Evolutionary conservation across 2,113 vertebrate genomes (phyloP), one percentile per base, ranked within the genome.

Genomic region (Apistogramma diplotaenia): DNA sequence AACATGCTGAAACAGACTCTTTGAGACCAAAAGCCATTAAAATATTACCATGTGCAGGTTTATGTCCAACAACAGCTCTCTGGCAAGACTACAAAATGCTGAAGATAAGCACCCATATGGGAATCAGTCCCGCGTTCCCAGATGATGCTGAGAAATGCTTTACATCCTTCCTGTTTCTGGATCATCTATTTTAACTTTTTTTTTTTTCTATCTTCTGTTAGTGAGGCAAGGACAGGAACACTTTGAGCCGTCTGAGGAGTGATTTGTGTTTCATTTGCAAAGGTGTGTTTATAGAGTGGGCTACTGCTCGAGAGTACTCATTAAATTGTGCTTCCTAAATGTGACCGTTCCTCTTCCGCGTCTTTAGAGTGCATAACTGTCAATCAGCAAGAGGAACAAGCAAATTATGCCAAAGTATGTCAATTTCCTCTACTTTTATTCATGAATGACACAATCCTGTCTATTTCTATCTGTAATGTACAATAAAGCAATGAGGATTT

Each of bases 81-180:
- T 91, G 89, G 89, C 86, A 87, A 58, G 76, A 76, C 82, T 80
- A 76, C 87, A 91, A 78, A 85, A 79, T 82, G 59, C 78, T 74
- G 82, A 78, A 54, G 58, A 62, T 77, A 89, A 94, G 85, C 83
- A 80, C 89, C 83, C 91, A 81, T 70, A 57, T 80, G 91, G 91
- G 93, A 90, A 86, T 90, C 55, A 76, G 65, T 78, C 51, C 83
- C 37, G 70, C n/a, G 10, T 76, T 90, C 87, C 88, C 93, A 89
- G 73, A 89, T 89, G 91, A 92, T 51, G 84, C 23, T 78, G 76
- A 82, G 84, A 88, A 87, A 83, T 3, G 6, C 35, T 85, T 81
- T 35, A 90, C 90, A 92, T 91, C 91, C 88, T 93, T 92, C 86
- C 86, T 51, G 49, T 94, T 93, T 90, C 89, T 93, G 92, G 84